Base-by-base conservation (phyloP, 2,113 vertebrate species). In the Xerus inauris region DNA sequence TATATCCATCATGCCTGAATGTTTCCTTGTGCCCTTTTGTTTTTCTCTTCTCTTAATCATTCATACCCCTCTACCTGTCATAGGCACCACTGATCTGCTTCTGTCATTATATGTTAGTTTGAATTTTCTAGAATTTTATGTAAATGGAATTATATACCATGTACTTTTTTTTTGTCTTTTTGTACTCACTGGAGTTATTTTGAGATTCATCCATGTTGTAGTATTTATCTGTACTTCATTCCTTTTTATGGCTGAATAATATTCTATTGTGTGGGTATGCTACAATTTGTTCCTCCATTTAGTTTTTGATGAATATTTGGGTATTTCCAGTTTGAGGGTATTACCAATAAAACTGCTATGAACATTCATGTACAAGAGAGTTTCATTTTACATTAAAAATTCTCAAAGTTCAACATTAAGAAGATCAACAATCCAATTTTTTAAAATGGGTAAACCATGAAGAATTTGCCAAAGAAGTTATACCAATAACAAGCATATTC, bases 301-400 rank as follows among this genome's bases (percentile, higher is more conserved):
- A 79, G 47, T 73, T 59, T 10, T 85, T 49, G 17, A 49, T 54
- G 38, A 35, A 80, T 45, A 57, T 49, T 86, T 83, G 40, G 20
- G 26, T 51, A 20, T 69, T 88, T 88, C 72, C 65, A 47, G 38
- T 94, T 85, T 80, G 24, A 28, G 28, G 11, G 13, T 94, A 16
- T 65, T 94, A 77, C 12, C 80, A 76, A 73, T 49, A 95, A 95
- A 72, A 30, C 28, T 65, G 17, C 24, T 87, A 22, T 87, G 45
- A 94, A 42, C 16, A 59, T 69, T 80, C 28, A 84, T 16, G 24
- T 8, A 67, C 26, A 84, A 30, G 30, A 65, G n/a, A 1, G 22
- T 54, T 84, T 71, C 72, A 91, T 86, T 76, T 91, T 76, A 86
- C 59, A 89, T 95, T 67, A 75, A 94, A 90, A 87, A 65, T 28